Evolutionary conservation across 1,140 invertebrate species (phyloP).

Genomic region (Drosophila carrolli): DNA sequence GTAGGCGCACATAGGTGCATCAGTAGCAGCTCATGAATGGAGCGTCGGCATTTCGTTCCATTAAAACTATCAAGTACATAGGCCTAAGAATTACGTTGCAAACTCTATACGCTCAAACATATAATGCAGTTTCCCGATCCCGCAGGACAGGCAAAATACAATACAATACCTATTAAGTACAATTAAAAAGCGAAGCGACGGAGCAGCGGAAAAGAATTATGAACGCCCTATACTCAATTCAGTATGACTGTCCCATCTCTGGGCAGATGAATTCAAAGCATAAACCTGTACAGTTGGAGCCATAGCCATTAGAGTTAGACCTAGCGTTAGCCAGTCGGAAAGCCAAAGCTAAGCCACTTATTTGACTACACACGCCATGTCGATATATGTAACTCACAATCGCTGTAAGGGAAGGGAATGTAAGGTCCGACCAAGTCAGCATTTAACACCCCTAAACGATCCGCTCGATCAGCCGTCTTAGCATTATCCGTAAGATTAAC

Average conservation of each 20-base stretch:
- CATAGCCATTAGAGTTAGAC: constrained; percentile 22
- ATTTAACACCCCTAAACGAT: constrained; percentile 7
- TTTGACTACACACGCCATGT: constrained; percentile 16
- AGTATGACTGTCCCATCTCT: background rate
- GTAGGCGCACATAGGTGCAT: background rate
- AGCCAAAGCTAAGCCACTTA: constrained; percentile 39
- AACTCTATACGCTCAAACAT: constrained; percentile 2
- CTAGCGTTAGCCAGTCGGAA: constrained; percentile 27
- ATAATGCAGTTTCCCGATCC: constrained; percentile 38
- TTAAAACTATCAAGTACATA: constrained; percentile 45
- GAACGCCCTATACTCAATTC: constrained; percentile 1
- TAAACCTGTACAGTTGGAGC: constrained; percentile 32
- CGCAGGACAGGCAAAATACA: constrained; percentile 8
- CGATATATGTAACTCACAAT: constrained; percentile 26
- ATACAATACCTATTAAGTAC: constrained; percentile 70
- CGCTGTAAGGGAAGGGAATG: constrained; percentile 1
- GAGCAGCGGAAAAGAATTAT: background rate
- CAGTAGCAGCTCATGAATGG: background rate
- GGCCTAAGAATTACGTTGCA: constrained; percentile 37
- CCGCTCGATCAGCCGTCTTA: constrained; percentile 26
- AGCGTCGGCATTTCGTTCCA: constrained; percentile 30
- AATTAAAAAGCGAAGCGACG: constrained; percentile 38
- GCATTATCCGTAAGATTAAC: constrained; percentile 23
- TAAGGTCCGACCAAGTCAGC: constrained; percentile 5
- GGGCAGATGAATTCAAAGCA: constrained; percentile 20